These are phyloP conservation scores for Oryctolagus cuniculus DNA, from an alignment of 2,113 vertebrate species.

Conservation along the genomic window DNA sequence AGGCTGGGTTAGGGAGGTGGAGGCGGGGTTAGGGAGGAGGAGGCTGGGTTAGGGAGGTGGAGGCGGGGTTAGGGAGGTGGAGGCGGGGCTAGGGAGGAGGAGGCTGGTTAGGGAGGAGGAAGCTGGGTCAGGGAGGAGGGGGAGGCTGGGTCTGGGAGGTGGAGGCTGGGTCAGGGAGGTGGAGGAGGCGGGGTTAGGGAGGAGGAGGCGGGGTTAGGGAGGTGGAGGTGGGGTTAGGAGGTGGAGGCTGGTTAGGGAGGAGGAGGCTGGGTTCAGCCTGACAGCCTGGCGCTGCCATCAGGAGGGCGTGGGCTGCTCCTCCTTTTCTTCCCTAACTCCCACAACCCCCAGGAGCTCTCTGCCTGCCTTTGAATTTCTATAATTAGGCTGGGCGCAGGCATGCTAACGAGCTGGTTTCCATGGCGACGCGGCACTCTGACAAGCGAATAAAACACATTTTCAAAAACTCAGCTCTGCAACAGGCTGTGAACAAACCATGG, in stretches of 20 bases:
- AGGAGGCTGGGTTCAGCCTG: too few relatives aligned
- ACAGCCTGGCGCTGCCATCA: too few relatives aligned
- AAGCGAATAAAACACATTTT: constrained; percentile 50
- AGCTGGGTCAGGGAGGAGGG: too few relatives aligned
- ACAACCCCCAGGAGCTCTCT: neutral
- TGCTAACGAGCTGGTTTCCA: constrained; percentile 79
- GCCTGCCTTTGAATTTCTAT: constrained; percentile 68
- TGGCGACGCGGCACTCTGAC: constrained; percentile 74
- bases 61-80: too few relatives aligned
- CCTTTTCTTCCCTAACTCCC: neutral
- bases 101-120: neutral
- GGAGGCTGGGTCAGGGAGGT: too few relatives aligned
- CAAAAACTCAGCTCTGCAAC: constrained; percentile 40
- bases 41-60: too few relatives aligned
- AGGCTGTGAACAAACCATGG: neutral
- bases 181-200: too few relatives aligned
- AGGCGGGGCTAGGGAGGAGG: too few relatives aligned
- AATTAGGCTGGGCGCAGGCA: constrained; percentile 77
- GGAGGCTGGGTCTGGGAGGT: neutral
- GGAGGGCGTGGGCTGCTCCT: neutral
- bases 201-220: neutral
- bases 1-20: too few relatives aligned
- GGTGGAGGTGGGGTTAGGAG: too few relatives aligned
- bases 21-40: too few relatives aligned
- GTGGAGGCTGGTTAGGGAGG: too few relatives aligned